Evolutionary conservation across 2,888 invertebrate genomes (phyloP), one percentile per base, ranked within the genome.

Genomic region (Monoplex corrugatus): DNA sequence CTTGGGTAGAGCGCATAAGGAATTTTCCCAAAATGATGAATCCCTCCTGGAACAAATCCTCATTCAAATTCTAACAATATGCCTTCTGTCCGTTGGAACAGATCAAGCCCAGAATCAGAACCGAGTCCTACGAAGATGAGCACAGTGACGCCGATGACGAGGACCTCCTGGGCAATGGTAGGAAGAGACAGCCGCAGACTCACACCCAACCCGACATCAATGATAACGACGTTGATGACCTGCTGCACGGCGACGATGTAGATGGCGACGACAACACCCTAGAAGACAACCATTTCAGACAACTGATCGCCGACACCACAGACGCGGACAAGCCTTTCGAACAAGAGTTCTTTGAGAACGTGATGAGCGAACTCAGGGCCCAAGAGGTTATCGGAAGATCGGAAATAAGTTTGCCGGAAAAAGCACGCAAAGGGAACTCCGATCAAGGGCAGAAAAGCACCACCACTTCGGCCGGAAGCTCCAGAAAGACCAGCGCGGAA

Each of bases 151-250:
- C 84, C 84, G 89, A 89, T 63, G 87, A 89, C 57, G 90, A 91
- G 28, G 91, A 92, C 28, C 91, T 90, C n/a, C 87, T 89, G 19
- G 91, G 78, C 43, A 43, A 80, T 43, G n/a, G n/a, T n/a, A 43
- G 28, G 28, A 38, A 32, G 23, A n/a, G 82, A 82, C 43, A 44
- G n/a, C 78, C 87, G 44, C 83, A 87, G 38, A 57, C 44, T 50
- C 50, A 80, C 8, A 44, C 83, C n/a, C 82, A 88, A 19, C 32
- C 68, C 3, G 87, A 87, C 63, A 68, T 72, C 63, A 78, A 82
- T 44, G 57, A 87, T 13, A 82, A 82, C 82, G 87, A 78, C 78
- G 68, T 50, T 40, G 88, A 86, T 50, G 82, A n/a, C 57, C 45
- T 63, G 35, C 68, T 57, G 6, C 32, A 84, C 75, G 45, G 84